These are phyloP conservation scores for Gerris buenoi DNA, from an alignment of 1,140 invertebrate species.

Conservation along the genomic window DNA sequence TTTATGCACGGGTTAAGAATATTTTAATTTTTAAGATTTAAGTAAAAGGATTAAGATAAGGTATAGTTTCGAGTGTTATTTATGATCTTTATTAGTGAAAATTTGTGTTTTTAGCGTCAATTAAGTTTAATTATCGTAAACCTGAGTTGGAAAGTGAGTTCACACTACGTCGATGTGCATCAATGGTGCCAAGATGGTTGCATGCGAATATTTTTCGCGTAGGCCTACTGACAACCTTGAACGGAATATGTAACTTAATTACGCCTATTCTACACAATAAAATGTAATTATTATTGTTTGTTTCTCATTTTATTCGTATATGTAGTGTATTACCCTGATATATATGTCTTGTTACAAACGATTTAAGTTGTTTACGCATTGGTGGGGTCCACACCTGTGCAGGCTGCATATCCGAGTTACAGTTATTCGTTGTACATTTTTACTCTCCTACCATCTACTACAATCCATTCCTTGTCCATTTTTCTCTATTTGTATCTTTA, in stretches of 20 bases:
- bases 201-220: slow-evolving; percentile 27
- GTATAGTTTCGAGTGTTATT: slow-evolving; percentile 14
- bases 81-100: slow-evolving; percentile 9
- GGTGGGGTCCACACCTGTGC: not conserved
- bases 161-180: slow-evolving; percentile 22
- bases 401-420: not conserved
- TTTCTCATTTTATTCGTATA: not conserved
- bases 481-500: not conserved
- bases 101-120: not conserved
- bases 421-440: too few species aligned
- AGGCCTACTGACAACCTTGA: slow-evolving; percentile 24
- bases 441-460: too few species aligned
- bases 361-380: not conserved
- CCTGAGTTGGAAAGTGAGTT: not conserved
- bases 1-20: slow-evolving; percentile 27
- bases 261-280: not conserved
- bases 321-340: too few species aligned
- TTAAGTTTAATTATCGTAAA: not conserved
- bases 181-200: slow-evolving; percentile 29
- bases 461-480: not conserved
- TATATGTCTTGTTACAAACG: too few species aligned
- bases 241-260: slow-evolving; percentile 12
- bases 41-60: slow-evolving; percentile 19
- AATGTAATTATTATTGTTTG: slow-evolving; percentile 4
- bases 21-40: slow-evolving; percentile 25